phyloP scores from a whole-genome alignment of 2,797 vertebrate genomes.

The Nothura maculosa region DNA sequence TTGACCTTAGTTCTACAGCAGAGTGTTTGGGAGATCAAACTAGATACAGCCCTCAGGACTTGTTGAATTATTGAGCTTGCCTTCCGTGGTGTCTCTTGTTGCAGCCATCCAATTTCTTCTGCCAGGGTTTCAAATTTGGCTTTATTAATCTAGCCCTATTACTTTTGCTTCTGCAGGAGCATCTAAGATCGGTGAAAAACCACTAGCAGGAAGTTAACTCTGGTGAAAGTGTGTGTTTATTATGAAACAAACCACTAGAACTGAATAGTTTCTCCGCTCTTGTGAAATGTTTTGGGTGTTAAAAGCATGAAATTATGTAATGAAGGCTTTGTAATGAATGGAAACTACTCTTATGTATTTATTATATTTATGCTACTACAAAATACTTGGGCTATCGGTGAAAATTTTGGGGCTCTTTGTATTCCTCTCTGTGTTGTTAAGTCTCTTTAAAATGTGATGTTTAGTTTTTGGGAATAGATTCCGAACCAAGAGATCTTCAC shows the following conservation, averaged over 20 bases:
- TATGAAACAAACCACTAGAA: background rate
- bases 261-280: background rate
- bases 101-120: background rate
- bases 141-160: background rate
- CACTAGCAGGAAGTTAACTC: background rate
- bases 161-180: background rate
- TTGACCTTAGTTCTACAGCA: background rate
- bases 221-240: background rate
- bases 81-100: background rate
- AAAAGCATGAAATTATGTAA: background rate
- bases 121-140: background rate
- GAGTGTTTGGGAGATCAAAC: background rate
- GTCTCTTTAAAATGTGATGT: background rate
- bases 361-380: background rate
- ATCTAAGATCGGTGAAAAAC: background rate
- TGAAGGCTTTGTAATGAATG: background rate
- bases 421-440: background rate
- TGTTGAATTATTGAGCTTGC: background rate
- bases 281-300: background rate
- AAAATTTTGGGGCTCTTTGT: background rate
- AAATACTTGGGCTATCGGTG: conserved; percentile 2
- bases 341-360: background rate
- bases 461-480: background rate
- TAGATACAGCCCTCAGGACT: background rate
- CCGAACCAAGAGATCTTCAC: background rate